Conservation (phyloP, 2,797 vertebrate genomes). For the Neomorphus geoffroyi region DNA sequence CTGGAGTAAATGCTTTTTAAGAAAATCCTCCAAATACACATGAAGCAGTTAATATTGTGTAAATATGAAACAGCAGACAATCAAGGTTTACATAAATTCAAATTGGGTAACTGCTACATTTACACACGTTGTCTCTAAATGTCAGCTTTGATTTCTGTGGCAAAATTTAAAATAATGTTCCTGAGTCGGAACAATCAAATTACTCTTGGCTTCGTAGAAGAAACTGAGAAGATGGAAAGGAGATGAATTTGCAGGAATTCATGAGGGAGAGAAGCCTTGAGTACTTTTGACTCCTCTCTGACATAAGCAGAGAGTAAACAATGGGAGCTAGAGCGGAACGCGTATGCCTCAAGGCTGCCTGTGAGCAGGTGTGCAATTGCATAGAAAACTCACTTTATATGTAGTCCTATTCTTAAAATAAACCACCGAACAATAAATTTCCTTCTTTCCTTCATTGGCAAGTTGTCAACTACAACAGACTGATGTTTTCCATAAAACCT, state of each 20-base stretch:
- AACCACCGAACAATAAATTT: neutral
- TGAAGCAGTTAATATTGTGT: neutral
- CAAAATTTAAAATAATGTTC: neutral
- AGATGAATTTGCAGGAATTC: neutral
- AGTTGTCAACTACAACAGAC: neutral
- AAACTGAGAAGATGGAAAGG: neutral
- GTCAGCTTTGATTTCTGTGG: neutral
- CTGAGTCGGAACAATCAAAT: neutral
- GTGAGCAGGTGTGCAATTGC: neutral
- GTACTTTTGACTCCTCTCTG: neutral
- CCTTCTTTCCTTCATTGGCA: neutral
- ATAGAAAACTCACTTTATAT: neutral
- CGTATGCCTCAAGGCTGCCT: neutral
- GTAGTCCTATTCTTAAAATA: neutral
- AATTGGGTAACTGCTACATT: neutral
- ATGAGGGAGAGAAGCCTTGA: neutral
- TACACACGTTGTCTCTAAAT: neutral
- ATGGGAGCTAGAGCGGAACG: neutral
- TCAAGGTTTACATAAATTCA: neutral
- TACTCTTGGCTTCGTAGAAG: neutral
- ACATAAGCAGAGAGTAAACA: neutral
- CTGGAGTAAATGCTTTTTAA: neutral
- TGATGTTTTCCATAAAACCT: neutral
- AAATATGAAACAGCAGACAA: neutral
- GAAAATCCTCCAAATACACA: neutral